A percentile compares a stretch with the other conserved stretches of the same genome.
Conservation (phyloP, 2,797 vertebrate species). For the Hydrocynus forskahlii region DNA sequence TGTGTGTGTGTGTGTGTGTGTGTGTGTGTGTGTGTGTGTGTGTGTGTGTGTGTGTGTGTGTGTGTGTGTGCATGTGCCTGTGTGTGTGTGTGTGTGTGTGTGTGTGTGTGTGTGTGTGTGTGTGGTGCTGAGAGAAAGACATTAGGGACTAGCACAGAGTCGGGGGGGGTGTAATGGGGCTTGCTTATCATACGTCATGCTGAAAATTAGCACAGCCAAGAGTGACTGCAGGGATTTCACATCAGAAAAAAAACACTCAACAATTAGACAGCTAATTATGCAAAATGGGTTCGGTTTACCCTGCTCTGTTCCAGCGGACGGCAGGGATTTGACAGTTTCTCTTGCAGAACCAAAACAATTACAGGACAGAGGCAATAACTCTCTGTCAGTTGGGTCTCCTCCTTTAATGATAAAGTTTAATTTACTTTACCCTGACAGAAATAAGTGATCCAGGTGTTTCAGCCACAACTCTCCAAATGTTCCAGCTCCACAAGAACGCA, state of each 20-base stretch:
- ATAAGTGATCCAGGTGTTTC: background rate
- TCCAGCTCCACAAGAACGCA: too few species aligned
- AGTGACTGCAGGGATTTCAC: background rate
- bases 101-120: too few species aligned
- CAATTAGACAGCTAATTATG: slow-evolving; percentile 3
- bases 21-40: too few species aligned
- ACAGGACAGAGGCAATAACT: too few species aligned
- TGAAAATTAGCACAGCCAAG: slow-evolving; percentile 16
- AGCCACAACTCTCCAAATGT: too few species aligned
- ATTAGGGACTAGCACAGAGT: background rate
- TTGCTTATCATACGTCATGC: background rate
- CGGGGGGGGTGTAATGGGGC: background rate
- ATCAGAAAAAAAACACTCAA: background rate
- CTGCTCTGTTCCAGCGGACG: too few species aligned
- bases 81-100: background rate
- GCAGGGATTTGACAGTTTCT: background rate
- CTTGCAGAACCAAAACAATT: background rate
- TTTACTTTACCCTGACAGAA: background rate
- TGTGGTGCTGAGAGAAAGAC: too few species aligned
- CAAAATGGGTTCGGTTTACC: background rate
- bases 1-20: too few species aligned
- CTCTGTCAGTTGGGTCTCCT: too few species aligned
- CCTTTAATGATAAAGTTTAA: too few species aligned
- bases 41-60: too few species aligned
- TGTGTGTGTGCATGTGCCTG: background rate